Evolutionary conservation across 2,797 vertebrate genomes (phyloP).

Genomic region (Ptychobarbus kaznakovi): DNA sequence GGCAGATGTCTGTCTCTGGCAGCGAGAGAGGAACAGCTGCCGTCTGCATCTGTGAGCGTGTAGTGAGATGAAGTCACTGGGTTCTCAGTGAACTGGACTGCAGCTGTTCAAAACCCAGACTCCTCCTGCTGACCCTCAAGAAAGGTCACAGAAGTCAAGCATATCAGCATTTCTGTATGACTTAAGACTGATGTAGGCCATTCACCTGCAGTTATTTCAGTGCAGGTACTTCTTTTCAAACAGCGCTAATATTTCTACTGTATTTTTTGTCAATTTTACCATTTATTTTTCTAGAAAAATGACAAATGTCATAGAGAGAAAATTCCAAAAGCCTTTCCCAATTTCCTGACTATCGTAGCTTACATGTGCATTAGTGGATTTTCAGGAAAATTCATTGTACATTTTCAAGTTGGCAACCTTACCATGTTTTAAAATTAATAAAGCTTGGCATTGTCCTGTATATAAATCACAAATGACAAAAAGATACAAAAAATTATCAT

Average conservation of each 20-base stretch:
- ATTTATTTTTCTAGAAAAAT: too few relatives aligned
- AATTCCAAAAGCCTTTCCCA: neutral
- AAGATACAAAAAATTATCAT: neutral
- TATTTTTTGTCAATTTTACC: neutral
- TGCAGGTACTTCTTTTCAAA: neutral
- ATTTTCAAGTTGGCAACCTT: neutral
- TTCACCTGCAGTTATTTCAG: neutral
- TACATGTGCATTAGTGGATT: neutral
- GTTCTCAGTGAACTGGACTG: conserved; percentile 33
- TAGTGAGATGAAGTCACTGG: conserved; percentile 15
- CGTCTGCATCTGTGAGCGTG: conserved; percentile 26
- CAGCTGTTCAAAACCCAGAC: conserved; percentile 22
- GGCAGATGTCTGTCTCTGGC: conserved; percentile 53
- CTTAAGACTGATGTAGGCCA: neutral
- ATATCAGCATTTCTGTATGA: neutral
- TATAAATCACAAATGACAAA: neutral
- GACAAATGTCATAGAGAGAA: too few relatives aligned
- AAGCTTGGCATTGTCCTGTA: neutral
- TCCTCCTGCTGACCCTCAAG: conserved; percentile 9
- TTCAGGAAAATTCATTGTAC: neutral
- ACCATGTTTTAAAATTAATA: neutral
- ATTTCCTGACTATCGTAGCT: neutral
- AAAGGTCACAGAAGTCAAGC: conserved; percentile 24
- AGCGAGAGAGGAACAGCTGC: conserved; percentile 44
- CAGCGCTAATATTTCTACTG: neutral